Evolutionary conservation across 2,113 vertebrate genomes (phyloP), one percentile per base, ranked within the genome.

Genomic region (Psettodes erumei): DNA sequence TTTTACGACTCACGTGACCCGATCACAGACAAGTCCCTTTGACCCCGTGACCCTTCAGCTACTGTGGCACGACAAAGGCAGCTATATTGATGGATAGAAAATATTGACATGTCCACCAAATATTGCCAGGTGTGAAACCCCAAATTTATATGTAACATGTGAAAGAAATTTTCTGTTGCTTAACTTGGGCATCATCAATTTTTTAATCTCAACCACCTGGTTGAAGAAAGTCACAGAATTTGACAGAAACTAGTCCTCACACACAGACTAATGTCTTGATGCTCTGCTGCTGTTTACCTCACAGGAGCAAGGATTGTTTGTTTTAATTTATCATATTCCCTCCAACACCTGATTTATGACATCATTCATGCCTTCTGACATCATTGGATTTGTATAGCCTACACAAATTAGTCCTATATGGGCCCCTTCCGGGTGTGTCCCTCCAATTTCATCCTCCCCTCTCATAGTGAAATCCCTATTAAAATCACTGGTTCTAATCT

Each of bases 1-100:
- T 56, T 48, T 58, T 11, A 15, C 19, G 5, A 19, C 19, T 65
- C 69, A 63, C 73, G 73, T 79, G 47, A 65, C 59, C 32, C 1
- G 13, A 0, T 11, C 8, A 2, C 28, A 12, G 21, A 59, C 19
- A 1, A 16, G 38, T 16, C 37, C n/a, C n/a, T n/a, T n/a, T n/a
- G n/a, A n/a, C 38, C 37, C 38, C 42, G 56, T 51, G 43, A 30
- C 5, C 66, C 1, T 1, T 9, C 12, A 4, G 8, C 27, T 6
- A 2, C 43, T 7, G 33, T 32, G 28, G 47, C 32, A 27, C 32
- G 35, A 33, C 12, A 37, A 10, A 8, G 1, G n/a, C 37, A 19
- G 21, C 38, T n/a, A n/a, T n/a, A n/a, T n/a, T n/a, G n/a, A n/a
- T 18, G 1, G 1, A 23, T 18, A 3, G 27, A 28, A 25, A 2